Evolutionary conservation across 2,888 invertebrate species (phyloP), one percentile per base, ranked within the genome.

Genomic region (Sinopyrophorus schimmeli): DNA sequence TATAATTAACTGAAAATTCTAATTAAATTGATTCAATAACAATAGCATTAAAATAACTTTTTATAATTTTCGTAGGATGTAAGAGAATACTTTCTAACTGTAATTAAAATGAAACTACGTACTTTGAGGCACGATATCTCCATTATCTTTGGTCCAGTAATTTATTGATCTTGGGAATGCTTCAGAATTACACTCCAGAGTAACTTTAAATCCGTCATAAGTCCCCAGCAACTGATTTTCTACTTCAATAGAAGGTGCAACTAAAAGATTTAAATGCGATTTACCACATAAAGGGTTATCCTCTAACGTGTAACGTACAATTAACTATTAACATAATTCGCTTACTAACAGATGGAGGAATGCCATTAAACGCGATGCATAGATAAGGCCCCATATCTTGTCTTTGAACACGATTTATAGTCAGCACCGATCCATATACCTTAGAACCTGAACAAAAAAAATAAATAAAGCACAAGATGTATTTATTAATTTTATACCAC

Each of bases 321-420:
- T 89, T 87, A 10, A 89, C 87, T 37, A 87, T 87, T 38, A 92
- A 81, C 77, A 87, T 87, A 64, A 92, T 91, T 65, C 92, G 76
- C 73, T 92, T 92, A 80, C 91, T 91, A 59, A 92, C 89, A 18
- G 90, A 87, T 1, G 92, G 92, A 6, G 92, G 92, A 9, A 89
- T 84, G 5, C 89, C 89, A 65, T 90, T 90, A 23, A 87, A 86
- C 1, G 89, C 89, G 55, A 89, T 89, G 70, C 89, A 89, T 17
- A 89, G 74, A 68, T 88, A 89, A 21, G 87, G 84, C 5, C 89
- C 89, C 79, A 90, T 90, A 67, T 89, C 86, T 49, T 86, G 83
- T 53, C 89, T 76, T 58, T 81, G 86, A 30, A 88, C 85, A 38
- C 82, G 77, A 44, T 81, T 81, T 60, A 88, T 81, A 63, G 84